Conservation (phyloP, 2,113 vertebrate genomes). For the Tyto alba region DNA sequence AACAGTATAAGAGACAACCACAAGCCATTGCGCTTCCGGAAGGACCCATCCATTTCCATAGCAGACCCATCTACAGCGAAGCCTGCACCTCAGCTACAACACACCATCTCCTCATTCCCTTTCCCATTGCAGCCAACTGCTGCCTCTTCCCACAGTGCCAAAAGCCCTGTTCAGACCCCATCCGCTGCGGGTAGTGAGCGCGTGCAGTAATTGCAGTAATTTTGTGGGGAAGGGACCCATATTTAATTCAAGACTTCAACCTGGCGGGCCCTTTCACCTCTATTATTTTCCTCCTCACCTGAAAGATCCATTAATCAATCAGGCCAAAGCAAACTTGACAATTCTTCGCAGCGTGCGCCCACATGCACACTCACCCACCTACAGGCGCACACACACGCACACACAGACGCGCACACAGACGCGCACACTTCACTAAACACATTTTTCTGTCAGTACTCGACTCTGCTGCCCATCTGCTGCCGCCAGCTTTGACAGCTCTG, state of each 20-base stretch:
- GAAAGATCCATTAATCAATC: constrained; percentile 86
- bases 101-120: not conserved
- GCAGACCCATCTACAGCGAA: not conserved
- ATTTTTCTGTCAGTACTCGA: constrained; percentile 68
- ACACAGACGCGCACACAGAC: not conserved
- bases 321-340: constrained; percentile 75
- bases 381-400: not conserved
- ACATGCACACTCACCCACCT: not conserved
- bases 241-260: constrained; percentile 82
- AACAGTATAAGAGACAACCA: not conserved
- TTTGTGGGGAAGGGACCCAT: constrained; percentile 71
- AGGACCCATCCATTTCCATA: not conserved
- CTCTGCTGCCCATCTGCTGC: constrained; percentile 59
- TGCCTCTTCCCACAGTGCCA: not conserved
- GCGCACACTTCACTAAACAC: constrained; percentile 56
- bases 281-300: constrained; percentile 60
- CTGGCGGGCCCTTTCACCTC: constrained; percentile 48
- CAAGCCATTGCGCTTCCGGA: not conserved
- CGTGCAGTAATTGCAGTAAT: not conserved
- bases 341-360: accelerated
- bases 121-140: not conserved
- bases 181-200: not conserved
- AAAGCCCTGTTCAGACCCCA: not conserved
- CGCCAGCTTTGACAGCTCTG: constrained; percentile 23
- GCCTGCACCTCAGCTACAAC: not conserved